These are phyloP conservation scores for Epinephelus malabaricus DNA, from an alignment of 2,797 vertebrate species.

Conservation along the genomic window DNA sequence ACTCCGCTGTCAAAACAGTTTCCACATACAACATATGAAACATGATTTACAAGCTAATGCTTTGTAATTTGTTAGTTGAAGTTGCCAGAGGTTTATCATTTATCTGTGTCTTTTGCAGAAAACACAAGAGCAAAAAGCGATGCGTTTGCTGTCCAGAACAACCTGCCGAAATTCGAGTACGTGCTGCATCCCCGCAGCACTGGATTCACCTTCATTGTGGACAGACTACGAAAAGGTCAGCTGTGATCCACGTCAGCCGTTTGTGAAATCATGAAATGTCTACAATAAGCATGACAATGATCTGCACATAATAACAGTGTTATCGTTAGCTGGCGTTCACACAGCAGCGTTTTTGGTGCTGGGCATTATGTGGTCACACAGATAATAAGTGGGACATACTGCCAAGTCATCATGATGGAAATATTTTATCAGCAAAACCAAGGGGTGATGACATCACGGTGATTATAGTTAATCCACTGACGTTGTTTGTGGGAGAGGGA, in stretches of 20 bases:
- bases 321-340: background rate
- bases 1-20: background rate
- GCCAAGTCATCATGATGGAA: conserved; percentile 21
- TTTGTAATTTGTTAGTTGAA: background rate
- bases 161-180: conserved; percentile 91
- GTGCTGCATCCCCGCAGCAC: conserved; percentile 97
- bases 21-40: background rate
- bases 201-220: conserved; percentile 96
- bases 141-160: conserved; percentile 91
- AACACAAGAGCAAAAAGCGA: conserved; percentile 93
- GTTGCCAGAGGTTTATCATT: background rate
- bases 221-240: conserved; percentile 93
- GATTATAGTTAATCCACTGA: conserved; percentile 54
- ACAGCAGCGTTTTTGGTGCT: background rate
- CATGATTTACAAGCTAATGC: background rate
- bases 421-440: conserved; percentile 50
- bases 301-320: background rate
- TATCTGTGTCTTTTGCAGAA: conserved; percentile 81
- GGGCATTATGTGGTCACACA: conserved; percentile 5
- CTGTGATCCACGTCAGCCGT: conserved; percentile 15
- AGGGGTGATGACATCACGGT: conserved; percentile 44
- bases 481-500: conserved; percentile 17
- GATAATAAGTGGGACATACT: conserved; percentile 11
- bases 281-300: background rate
- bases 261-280: conserved; percentile 17